Evolutionary conservation across 1,140 invertebrate genomes (phyloP), one percentile per base, ranked within the genome.

Genomic region (Venustaconcha ellipsiformis): DNA sequence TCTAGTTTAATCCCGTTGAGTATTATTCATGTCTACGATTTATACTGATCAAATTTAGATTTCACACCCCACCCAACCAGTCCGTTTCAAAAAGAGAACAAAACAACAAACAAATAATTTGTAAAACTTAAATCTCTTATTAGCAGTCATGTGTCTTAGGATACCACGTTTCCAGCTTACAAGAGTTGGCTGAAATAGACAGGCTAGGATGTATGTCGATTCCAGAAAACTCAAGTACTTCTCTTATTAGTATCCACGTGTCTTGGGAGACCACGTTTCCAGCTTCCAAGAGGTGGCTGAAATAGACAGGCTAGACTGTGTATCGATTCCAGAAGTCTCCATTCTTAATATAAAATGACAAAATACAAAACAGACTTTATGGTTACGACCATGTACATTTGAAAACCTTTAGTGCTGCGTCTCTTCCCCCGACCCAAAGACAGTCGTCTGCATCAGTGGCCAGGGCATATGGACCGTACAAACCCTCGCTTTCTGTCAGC

Each of bases 391-490:
- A 76, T 56, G 66, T 70, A n/a, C 70, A 69, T 67, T 71, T 76
- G 60, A 66, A 76, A 23, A 76, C 74, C 60, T 76, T 76, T 11
- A 70, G 57, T 55, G 70, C 62, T 26, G 74, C 74, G 37, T 76
- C 74, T 60, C 74, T 58, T 26, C 74, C 70, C 4, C 74, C 74
- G 1, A 76, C 57, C 74, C 74, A 76, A 12, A 76, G 55, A 56
- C 58, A 76, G 57, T 76, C 74, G 18, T 76, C 74, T 26, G 64
- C 71, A 37, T 76, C 74, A 14, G 71, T 57, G 15, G 74, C 68
- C 6, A 76, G 63, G 13, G 74, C 70, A n/a, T 76, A 76, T 18
- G 74, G 74, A n/a, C 74, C 74, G 30, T 58, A 76, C 56, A 76
- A n/a, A 14, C 74, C 74, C 15, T 76, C 59, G 13, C 59, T 23